Evolutionary conservation across 2,797 vertebrate species (phyloP).

Genomic region (Hafferia zeledoni): DNA sequence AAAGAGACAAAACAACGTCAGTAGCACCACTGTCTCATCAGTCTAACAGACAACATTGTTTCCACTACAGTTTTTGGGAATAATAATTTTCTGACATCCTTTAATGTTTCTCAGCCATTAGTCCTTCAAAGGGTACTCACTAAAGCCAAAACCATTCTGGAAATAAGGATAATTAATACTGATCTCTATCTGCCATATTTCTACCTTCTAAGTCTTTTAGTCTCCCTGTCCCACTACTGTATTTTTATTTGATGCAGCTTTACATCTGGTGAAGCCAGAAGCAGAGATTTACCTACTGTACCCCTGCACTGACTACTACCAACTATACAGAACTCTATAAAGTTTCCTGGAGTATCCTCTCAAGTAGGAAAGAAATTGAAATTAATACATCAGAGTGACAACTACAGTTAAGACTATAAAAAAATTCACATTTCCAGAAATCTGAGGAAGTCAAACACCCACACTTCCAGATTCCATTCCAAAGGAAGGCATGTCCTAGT

Average conservation of each 20-base stretch:
- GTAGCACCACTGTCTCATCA: background rate
- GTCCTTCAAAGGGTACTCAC: background rate
- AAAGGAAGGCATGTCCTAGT: background rate
- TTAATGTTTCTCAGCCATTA: background rate
- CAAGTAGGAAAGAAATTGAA: background rate
- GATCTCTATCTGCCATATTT: background rate
- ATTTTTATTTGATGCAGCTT: background rate
- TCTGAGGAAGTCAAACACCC: background rate
- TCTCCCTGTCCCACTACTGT: background rate
- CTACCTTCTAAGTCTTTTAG: background rate
- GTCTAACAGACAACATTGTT: background rate
- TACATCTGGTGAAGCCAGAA: background rate
- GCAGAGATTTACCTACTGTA: background rate
- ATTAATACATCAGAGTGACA: background rate
- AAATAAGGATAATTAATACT: background rate
- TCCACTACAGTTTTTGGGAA: background rate
- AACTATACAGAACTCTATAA: background rate
- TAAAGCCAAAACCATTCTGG: background rate
- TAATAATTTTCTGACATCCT: background rate
- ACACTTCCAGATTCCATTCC: background rate
- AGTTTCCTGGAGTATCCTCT: background rate
- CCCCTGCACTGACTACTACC: background rate
- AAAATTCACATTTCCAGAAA: background rate
- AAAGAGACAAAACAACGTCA: background rate
- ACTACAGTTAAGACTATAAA: background rate